These are phyloP conservation scores for Hyphantria cunea DNA, from an alignment of 1,140 invertebrate species.

Conservation along the genomic window DNA sequence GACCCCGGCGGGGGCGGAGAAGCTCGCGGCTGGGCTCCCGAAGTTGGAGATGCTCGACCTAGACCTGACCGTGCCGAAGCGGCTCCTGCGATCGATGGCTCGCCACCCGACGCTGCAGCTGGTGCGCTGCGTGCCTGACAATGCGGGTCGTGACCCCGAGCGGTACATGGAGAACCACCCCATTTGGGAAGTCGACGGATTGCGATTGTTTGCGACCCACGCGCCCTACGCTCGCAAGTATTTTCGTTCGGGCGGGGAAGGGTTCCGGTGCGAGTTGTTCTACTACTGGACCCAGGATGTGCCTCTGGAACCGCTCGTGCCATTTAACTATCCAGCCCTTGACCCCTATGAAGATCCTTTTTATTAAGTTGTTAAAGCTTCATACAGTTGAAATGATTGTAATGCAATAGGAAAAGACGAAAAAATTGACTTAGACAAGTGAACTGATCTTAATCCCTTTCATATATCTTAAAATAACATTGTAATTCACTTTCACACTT, in stretches of 20 bases:
- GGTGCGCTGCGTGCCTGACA: slow-evolving; percentile 10
- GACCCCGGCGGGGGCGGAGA: not conserved
- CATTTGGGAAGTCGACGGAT: not conserved
- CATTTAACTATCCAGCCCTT: not conserved
- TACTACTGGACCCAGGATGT: slow-evolving; percentile 29
- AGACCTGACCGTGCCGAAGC: slow-evolving; percentile 3
- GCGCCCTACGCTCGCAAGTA: slow-evolving; percentile 3
- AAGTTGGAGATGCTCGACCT: slow-evolving; percentile 27
- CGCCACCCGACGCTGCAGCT: slow-evolving; percentile 2
- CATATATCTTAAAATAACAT: too few relatives aligned
- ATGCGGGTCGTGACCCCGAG: not conserved
- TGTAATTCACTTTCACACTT: too few relatives aligned
- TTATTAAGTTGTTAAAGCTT: not conserved
- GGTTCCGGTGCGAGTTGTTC: slow-evolving; percentile 16
- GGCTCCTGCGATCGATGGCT: not conserved
- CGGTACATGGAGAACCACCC: not conserved
- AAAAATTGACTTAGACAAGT: too few relatives aligned
- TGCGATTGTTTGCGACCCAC: not conserved
- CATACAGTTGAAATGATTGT: too few relatives aligned
- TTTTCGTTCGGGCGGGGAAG: slow-evolving; percentile 14
- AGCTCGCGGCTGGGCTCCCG: slow-evolving; percentile 22
- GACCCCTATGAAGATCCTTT: not conserved
- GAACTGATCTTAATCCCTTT: too few relatives aligned
- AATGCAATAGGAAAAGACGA: too few relatives aligned
- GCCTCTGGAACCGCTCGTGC: not conserved